Conservation (phyloP, 2,797 vertebrate genomes). For the Brotula barbata region DNA sequence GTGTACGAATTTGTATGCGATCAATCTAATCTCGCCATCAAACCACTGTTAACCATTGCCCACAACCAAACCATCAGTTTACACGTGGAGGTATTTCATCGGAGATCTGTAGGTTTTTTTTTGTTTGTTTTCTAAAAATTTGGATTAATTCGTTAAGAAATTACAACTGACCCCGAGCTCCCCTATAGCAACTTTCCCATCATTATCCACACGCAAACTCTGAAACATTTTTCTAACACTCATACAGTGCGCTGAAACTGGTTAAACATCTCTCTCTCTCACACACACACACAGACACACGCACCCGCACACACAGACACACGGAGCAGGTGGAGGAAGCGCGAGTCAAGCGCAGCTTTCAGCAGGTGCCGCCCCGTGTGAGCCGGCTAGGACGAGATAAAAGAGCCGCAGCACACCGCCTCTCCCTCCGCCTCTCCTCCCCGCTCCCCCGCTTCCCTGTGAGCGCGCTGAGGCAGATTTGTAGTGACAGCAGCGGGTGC, state of each 20-base stretch:
- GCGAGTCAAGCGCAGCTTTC: conserved; percentile 71
- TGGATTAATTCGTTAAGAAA: no score
- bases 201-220: no score
- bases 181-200: neutral
- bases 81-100: no score
- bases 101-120: no score
- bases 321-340: conserved; percentile 55
- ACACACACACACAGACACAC: neutral
- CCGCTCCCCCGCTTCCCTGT: conserved; percentile 46
- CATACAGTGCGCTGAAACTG: conserved; percentile 14
- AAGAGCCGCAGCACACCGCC: conserved; percentile 60
- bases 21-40: no score
- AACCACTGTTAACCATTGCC: no score
- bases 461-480: conserved; percentile 77
- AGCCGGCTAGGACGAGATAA: conserved; percentile 73
- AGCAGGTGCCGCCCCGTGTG: conserved; percentile 76
- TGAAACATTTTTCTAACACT: no score
- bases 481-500: conserved; percentile 83
- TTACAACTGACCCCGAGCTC: neutral
- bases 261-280: conserved; percentile 6
- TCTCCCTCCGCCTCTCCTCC: conserved; percentile 4
- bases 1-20: no score
- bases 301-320: conserved; percentile 15
- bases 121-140: no score
- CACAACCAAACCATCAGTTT: no score